These are phyloP conservation scores for Lycia hirtaria DNA, from an alignment of 2,888 invertebrate genomes.

Conservation along the genomic window DNA sequence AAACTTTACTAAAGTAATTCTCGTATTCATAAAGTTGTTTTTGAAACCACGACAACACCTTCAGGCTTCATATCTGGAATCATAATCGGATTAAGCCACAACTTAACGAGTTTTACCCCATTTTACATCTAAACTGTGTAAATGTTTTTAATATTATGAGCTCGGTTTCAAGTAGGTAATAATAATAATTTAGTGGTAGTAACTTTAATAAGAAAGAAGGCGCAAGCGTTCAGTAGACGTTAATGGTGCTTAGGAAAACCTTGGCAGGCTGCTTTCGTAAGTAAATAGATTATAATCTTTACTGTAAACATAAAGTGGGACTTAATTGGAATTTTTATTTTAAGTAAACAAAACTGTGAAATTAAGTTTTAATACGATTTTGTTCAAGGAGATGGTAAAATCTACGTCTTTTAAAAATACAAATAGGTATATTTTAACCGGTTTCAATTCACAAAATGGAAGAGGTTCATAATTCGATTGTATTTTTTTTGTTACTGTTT, in stretches of 20 bases:
- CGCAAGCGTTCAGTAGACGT: slow-evolving; percentile 15
- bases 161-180: slow-evolving; percentile 32
- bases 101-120: slow-evolving; percentile 39
- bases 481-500: too few species aligned
- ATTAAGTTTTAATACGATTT: too few species aligned
- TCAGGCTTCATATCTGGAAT: slow-evolving; percentile 39
- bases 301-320: background rate
- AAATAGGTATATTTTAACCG: too few species aligned
- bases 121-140: slow-evolving; percentile 31
- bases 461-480: too few species aligned
- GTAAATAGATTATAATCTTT: slow-evolving; percentile 15
- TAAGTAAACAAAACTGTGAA: background rate
- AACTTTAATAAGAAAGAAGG: slow-evolving; percentile 30
- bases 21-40: slow-evolving; percentile 28
- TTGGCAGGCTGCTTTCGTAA: slow-evolving; percentile 7
- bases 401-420: too few species aligned
- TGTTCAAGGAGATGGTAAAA: too few species aligned
- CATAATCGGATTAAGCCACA: slow-evolving; percentile 45
- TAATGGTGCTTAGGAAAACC: slow-evolving; percentile 17
- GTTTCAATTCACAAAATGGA: too few species aligned
- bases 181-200: slow-evolving; percentile 28
- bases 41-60: slow-evolving; percentile 26
- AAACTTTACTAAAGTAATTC: slow-evolving; percentile 13
- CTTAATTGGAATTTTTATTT: slow-evolving; percentile 1
- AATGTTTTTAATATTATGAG: slow-evolving; percentile 30